phyloP scores from a whole-genome alignment of 2,113 vertebrate genomes.

The Urocynchramus pylzowi region DNA sequence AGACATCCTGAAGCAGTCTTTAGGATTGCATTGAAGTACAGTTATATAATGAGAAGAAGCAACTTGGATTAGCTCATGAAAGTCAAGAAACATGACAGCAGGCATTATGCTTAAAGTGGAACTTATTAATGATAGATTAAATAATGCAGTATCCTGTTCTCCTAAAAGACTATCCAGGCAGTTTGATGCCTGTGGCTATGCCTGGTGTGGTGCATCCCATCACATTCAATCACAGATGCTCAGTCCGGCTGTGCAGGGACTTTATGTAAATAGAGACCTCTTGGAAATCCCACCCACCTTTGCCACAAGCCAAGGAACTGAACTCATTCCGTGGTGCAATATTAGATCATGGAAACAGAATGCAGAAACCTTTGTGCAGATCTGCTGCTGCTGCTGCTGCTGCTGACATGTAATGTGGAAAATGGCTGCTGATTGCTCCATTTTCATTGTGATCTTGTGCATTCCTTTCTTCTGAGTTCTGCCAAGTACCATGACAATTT shows the following conservation, averaged over 20 bases:
- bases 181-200: not conserved
- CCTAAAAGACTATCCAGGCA: not conserved
- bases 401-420: not conserved
- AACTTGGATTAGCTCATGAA: not conserved
- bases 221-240: not conserved
- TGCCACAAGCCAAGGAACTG: not conserved
- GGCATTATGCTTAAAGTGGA: not conserved
- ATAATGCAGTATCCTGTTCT: conserved; percentile 8
- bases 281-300: not conserved
- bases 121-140: conserved; percentile 38
- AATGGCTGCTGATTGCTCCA: not conserved
- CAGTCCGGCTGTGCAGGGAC: not conserved
- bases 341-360: not conserved
- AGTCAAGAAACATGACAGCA: conserved; percentile 42
- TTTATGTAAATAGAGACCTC: not conserved
- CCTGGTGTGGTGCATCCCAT: not conserved
- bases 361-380: not conserved
- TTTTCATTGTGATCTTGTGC: not conserved
- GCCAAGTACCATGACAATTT: not conserved
- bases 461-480: not conserved
- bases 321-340: not conserved
- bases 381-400: not conserved
- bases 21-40: not conserved
- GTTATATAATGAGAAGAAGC: conserved; percentile 16
- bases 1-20: not conserved